Evolutionary conservation across 2,797 vertebrate genomes (phyloP), one percentile per base, ranked within the genome.

Genomic region (Anguilla pacifica): DNA sequence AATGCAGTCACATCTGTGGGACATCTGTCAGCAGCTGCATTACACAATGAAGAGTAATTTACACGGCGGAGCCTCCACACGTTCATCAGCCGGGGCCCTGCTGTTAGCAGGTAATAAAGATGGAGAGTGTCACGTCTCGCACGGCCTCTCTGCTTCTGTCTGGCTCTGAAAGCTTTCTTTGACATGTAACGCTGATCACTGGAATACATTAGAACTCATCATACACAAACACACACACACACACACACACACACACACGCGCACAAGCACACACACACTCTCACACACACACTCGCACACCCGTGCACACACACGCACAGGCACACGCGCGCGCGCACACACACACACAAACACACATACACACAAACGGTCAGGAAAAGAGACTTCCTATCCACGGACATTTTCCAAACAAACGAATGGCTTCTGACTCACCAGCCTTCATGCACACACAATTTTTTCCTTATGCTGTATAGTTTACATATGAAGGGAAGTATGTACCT

Each of bases 1-100:
- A 88, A 88, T 64, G 74, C 84, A 83, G 46, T 82, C 85, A 87
- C 87, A 88, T 90, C 88, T 89, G 85, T 31, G 88, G 83, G 83
- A 88, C 15, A 13, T 70, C 85, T 83, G 87, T 86, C 86, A 88
- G 79, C 86, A 89, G 83, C 77, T 87, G 85, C 88, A 85, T 89
- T 61, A 70, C 88, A 88, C 82, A 87, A 91, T 86, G 85, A 87
- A 87, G 88, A 91, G 89, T 83, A 91, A 88, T 83, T 67, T 67
- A 67, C 43, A 53, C 84, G 70, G 86, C 67, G 31, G 88, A 79
- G 85, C 83, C 57, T 74, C 15, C 13, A 59, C 28, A 19, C 72
- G 2, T 35, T 59, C 85, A 70, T 87, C 64, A 57, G 55, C 74
- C 85, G 39, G 46, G 6, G 22, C 61, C 72, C 25, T 25, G 46